Evolutionary conservation across 2,797 vertebrate genomes (phyloP), one percentile per base, ranked within the genome.

Genomic region (Bucorvus abyssinicus): DNA sequence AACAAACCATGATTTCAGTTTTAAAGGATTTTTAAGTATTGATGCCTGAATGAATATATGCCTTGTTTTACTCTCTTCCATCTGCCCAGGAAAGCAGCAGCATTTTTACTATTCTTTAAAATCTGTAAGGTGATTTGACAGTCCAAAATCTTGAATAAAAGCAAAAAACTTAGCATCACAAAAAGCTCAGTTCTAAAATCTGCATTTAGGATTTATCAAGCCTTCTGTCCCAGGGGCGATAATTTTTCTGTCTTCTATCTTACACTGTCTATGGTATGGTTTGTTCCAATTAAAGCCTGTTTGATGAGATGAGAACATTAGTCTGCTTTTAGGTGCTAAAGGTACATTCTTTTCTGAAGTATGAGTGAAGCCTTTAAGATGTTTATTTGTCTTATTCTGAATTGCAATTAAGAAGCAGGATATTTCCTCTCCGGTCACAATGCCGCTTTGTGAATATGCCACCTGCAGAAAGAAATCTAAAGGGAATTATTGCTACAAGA

Each of bases 11-110:
- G 49, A 42, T 56, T 95, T 87, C 45, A 61, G 24, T 49, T 45
- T 65, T 55, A 88, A 95, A 89, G 14, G 14, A 60, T 40, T 91
- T 93, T 86, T 47, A 76, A 87, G 38, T 56, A 83, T 70, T 74
- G 36, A 68, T 75, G 18, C 26, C 47, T 84, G 24, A 91, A 61
- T 70, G 52, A 85, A 42, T 22, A 36, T 79, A n/a, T 38, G 7
- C 6, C 34, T 57, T 82, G 42, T 74, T 73, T 32, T 94, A 63
- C 50, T 61, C 27, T 57, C 42, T 92, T 78, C 65, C 24, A 55
- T 60, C 42, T 82, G 44, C 20, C 24, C 16, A 83, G 90, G 27
- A 2, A 86, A 78, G 20, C 47, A 65, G 16, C 9, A 80, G 71
- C 2, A 44, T 7, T 87, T 93, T 52, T 70, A 34, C 6, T 36